These are phyloP conservation scores for Sanderia malayensis DNA, from an alignment of 30 jellyfish, hydroid and myxozoan genomes.

Conservation along the genomic window DNA sequence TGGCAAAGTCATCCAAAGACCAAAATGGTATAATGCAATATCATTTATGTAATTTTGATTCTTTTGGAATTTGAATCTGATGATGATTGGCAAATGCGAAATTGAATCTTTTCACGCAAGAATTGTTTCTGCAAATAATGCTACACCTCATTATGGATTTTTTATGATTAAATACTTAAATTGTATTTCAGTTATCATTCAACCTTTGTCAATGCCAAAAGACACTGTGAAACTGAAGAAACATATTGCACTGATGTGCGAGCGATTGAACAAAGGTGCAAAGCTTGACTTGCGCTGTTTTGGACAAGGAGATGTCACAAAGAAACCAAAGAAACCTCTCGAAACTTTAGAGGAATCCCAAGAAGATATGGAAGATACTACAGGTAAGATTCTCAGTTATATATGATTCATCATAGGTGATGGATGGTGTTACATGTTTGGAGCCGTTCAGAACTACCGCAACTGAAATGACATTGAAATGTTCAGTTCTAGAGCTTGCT, in stretches of 20 bases:
- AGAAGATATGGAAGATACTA: slow-evolving; percentile 59
- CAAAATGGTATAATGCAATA: slow-evolving; percentile 83
- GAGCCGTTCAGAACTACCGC: neutral
- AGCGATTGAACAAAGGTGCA: slow-evolving; percentile 87
- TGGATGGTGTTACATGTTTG: neutral
- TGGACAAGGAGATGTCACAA: slow-evolving; percentile 20
- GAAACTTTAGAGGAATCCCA: slow-evolving; percentile 51
- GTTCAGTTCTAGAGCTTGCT: neutral
- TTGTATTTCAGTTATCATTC: slow-evolving; percentile 59
- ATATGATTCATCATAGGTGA: neutral
- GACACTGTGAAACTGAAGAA: slow-evolving; percentile 83
- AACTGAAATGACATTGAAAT: neutral
- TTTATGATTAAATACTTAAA: too few relatives aligned
- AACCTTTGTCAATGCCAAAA: slow-evolving; percentile 63
- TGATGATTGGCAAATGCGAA: too few relatives aligned
- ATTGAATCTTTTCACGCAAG: too few relatives aligned
- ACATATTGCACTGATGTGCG: slow-evolving; percentile 70
- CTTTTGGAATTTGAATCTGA: too few relatives aligned
- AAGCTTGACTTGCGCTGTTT: slow-evolving; percentile 46
- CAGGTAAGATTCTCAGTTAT: slow-evolving; percentile 11
- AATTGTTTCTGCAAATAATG: too few relatives aligned
- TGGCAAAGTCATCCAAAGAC: slow-evolving; percentile 86
- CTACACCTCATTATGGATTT: too few relatives aligned
- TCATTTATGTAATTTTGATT: too few relatives aligned
- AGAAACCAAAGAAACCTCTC: slow-evolving; percentile 22